These are phyloP conservation scores for Caenorhabditis latens DNA, from an alignment of 1,140 invertebrate species.

Conservation along the genomic window DNA sequence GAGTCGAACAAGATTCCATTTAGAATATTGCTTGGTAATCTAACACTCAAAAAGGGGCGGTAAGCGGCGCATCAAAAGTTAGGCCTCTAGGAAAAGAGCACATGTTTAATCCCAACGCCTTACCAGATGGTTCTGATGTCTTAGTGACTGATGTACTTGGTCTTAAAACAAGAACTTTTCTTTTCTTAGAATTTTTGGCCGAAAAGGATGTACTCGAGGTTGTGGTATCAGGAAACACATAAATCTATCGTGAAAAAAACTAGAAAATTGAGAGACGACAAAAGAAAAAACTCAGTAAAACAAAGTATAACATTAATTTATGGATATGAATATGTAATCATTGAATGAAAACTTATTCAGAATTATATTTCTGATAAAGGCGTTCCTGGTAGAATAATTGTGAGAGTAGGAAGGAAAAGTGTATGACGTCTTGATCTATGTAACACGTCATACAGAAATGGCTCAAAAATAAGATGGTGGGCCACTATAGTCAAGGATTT, in stretches of 20 bases:
- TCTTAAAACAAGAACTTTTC: conserved; percentile 22
- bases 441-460: not conserved
- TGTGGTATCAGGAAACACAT: conserved; percentile 31
- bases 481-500: conserved; percentile 16
- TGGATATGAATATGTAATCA: not conserved
- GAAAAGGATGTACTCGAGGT: conserved; percentile 16
- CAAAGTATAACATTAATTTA: conserved; percentile 17
- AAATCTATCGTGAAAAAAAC: conserved; percentile 37
- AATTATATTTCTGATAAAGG: not conserved
- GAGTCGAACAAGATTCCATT: not conserved
- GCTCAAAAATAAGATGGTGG: not conserved
- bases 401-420: not conserved
- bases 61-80: conserved; percentile 16
- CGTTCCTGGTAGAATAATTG: not conserved
- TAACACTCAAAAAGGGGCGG: conserved; percentile 12
- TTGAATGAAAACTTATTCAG: too few species aligned
- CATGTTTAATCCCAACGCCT: conserved; percentile 2
- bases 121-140: conserved; percentile 42
- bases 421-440: not conserved
- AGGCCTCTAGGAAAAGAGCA: not conserved
- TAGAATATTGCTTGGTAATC: conserved; percentile 45
- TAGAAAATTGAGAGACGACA: not conserved
- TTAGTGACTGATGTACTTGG: conserved; percentile 43
- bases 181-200: not conserved
- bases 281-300: not conserved